Percentiles rank a stretch among this genome's conserved stretches.
phyloP scores from a whole-genome alignment of 2,888 invertebrate species.

The Amiota communis region DNA sequence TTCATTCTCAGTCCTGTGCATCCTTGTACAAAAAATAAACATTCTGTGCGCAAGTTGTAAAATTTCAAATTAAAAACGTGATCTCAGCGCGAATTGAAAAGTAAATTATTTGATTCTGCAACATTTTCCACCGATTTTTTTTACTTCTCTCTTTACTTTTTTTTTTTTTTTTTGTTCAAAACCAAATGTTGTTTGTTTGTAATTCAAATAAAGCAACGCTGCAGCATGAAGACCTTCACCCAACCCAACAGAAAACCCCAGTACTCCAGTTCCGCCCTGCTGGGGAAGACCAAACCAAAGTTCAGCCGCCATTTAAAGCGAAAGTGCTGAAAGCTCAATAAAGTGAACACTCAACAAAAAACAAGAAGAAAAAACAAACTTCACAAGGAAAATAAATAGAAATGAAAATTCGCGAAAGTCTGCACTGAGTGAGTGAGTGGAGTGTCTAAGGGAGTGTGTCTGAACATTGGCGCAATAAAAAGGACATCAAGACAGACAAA shows the following conservation, averaged over 20 bases:
- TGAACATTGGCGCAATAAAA: slow-evolving; percentile 60
- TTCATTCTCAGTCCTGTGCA: not conserved
- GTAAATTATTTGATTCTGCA: slow-evolving; percentile 67
- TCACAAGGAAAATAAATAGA: slow-evolving; percentile 18
- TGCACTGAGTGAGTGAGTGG: no score
- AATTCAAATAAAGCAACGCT: not conserved
- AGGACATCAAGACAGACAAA: slow-evolving; percentile 26
- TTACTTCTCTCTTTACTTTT: not conserved
- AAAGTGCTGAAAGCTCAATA: slow-evolving; percentile 68
- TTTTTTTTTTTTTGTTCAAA: not conserved
- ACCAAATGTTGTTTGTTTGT: slow-evolving; percentile 1
- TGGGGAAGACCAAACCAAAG: not conserved
- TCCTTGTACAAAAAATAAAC: slow-evolving; percentile 64
- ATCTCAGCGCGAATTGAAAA: slow-evolving; percentile 71
- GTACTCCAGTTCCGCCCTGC: not conserved
- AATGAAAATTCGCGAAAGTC: not conserved
- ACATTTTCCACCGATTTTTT: slow-evolving; percentile 46
- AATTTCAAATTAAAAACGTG: slow-evolving; percentile 73
- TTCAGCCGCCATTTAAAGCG: slow-evolving; percentile 40
- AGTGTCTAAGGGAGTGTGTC: not conserved
- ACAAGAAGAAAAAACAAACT: not conserved
- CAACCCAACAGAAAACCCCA: not conserved
- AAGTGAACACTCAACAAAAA: slow-evolving; percentile 50
- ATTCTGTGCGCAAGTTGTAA: slow-evolving; percentile 68
- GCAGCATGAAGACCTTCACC: slow-evolving; percentile 18